phyloP scores from a whole-genome alignment of 2,113 vertebrate genomes.

The Tachysurus vachellii region DNA sequence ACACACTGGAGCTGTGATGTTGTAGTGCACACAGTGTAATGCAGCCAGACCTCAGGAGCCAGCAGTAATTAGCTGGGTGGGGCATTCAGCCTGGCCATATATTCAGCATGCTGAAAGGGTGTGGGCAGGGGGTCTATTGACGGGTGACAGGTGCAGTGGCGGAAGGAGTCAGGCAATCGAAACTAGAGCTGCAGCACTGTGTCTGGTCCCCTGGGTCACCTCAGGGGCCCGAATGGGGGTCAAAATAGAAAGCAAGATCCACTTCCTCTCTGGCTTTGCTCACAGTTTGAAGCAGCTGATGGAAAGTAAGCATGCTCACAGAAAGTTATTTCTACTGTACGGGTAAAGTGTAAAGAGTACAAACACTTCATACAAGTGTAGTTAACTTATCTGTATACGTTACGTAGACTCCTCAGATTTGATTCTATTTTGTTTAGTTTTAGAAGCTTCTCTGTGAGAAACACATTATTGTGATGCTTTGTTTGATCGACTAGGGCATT shows the following conservation, averaged over 20 bases:
- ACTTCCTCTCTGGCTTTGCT: constrained; percentile 53
- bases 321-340: neutral
- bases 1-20: constrained; percentile 17
- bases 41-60: constrained; percentile 59
- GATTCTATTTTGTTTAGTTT: neutral
- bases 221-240: constrained; percentile 55
- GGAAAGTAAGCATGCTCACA: neutral
- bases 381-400: neutral
- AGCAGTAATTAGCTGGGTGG: constrained; percentile 79
- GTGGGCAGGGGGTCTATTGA: constrained; percentile 83
- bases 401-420: neutral
- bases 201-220: constrained; percentile 62
- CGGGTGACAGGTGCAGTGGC: constrained; percentile 83
- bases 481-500: constrained; percentile 60
- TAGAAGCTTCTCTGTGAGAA: neutral
- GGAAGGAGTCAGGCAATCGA: constrained; percentile 74
- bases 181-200: constrained; percentile 69
- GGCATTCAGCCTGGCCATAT: constrained; percentile 80
- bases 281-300: constrained; percentile 22
- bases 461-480: neutral
- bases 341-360: neutral
- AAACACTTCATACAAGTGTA: neutral
- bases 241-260: constrained; percentile 62
- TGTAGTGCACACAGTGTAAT: constrained; percentile 29
- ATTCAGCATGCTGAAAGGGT: constrained; percentile 87